These are phyloP conservation scores for Cardiocondyla obscurior DNA, from an alignment of 1,140 invertebrate genomes.

Conservation along the genomic window DNA sequence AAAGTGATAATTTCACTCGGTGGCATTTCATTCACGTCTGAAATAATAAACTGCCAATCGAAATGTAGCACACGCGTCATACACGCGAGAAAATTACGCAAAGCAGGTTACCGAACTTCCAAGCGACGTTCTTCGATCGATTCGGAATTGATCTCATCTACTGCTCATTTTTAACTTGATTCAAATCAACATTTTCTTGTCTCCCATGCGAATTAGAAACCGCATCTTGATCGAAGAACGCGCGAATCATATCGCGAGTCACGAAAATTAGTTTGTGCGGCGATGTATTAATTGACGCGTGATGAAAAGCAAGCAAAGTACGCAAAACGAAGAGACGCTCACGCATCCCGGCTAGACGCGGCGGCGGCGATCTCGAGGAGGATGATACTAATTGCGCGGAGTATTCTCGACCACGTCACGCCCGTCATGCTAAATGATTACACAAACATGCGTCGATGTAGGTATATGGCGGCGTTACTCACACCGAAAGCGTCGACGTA, in stretches of 20 bases:
- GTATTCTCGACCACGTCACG: slow-evolving; percentile 9
- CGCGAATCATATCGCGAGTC: background rate
- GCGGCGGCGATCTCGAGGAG: slow-evolving; percentile 20
- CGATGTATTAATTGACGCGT: background rate
- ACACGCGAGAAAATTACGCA: background rate
- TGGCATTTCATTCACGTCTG: background rate
- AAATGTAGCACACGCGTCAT: background rate
- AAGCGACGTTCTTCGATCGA: background rate
- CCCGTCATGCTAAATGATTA: slow-evolving; percentile 58
- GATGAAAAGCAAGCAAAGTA: background rate
- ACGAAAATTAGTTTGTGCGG: background rate
- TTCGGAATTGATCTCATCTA: background rate
- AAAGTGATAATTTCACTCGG: background rate
- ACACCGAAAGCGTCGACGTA: slow-evolving; percentile 51
- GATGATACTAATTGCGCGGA: slow-evolving; percentile 47
- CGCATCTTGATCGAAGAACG: background rate
- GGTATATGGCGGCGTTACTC: slow-evolving; percentile 55
- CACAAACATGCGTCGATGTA: slow-evolving; percentile 52
- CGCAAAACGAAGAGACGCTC: background rate
- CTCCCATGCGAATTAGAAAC: too few relatives aligned
- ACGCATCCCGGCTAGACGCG: background rate
- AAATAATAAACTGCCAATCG: background rate
- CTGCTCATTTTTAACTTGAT: background rate
- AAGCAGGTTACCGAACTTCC: background rate
- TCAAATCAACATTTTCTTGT: background rate